These are phyloP conservation scores for Orycteropus afer DNA, from an alignment of 2,113 vertebrate genomes.

Conservation along the genomic window DNA sequence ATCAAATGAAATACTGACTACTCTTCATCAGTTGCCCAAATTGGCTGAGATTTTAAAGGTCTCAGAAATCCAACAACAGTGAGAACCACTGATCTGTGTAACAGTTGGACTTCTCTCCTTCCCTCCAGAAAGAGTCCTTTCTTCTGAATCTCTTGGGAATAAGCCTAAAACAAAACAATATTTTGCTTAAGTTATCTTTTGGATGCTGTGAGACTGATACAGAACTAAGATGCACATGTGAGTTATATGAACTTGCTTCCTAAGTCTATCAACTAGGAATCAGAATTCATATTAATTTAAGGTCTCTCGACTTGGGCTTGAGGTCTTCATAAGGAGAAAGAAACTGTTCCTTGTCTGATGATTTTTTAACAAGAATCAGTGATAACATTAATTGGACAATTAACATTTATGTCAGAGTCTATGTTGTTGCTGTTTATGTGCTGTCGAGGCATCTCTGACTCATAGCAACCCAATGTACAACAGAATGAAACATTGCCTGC, in stretches of 20 bases:
- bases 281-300: neutral
- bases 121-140: neutral
- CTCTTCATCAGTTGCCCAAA: neutral
- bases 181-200: neutral
- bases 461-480: no score
- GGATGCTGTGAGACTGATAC: neutral
- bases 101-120: neutral
- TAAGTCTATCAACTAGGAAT: neutral
- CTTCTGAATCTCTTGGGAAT: neutral
- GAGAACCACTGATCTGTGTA: neutral
- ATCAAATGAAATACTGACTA: neutral
- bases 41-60: neutral
- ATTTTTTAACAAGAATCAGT: slow-evolving; percentile 21
- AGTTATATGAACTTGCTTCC: neutral
- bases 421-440: no score
- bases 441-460: no score
- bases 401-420: neutral
- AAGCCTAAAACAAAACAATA: neutral
- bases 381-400: neutral
- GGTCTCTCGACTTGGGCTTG: neutral
- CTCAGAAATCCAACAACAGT: neutral
- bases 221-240: neutral
- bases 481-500: no score
- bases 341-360: neutral
- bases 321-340: neutral